Base-by-base conservation (phyloP, 2,113 vertebrate species). In the Malurus alboscapulatus region DNA sequence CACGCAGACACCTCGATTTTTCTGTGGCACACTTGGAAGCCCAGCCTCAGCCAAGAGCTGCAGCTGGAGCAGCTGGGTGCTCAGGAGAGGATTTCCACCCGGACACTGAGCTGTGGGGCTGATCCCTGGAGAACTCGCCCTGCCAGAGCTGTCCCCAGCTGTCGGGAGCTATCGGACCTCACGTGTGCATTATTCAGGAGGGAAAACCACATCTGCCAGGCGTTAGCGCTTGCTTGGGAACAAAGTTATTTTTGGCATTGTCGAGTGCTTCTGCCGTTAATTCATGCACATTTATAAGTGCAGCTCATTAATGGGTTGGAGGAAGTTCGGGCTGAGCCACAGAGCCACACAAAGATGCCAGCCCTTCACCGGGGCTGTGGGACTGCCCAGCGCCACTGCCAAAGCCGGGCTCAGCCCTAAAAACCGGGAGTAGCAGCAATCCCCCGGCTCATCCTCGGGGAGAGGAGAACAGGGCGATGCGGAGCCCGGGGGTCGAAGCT, bases 221-320 rank as follows among this genome's bases (percentile, higher is more conserved):
- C 75, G 36, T 11, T 21, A 65, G 53, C 3, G 22, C 89, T 38
- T 19, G 67, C 95, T 55, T 4, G 4, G 91, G 80, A 94, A 92
- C 87, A 71, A 55, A 75, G 91, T 74, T 90, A 93, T 94, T 95
- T 92, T 92, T 9, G 14, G 93, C 59, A 2, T 11, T 69, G 86
- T 10, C 47, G 45, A 90, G 72, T 59, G 5, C 83, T 80, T 34
- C 72, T 81, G 27, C 10, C 38, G 1, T 80, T 20, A 84, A 86
- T 87, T 81, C 68, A 42, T 9, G 80, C 84, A 47, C 87, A 7
- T 62, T 69, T 29, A 9, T 20, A 40, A 42, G 65, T 4, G 72
- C 59, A n/a, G 91, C 76, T 40, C 9, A 0, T 48, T 34, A n/a
- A 45, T 1, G 66, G 21, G 7, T 10, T 17, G 40, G n/a, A 50